A percentile compares a stretch with the other conserved stretches of the same genome.
phyloP scores from a whole-genome alignment of 1,140 invertebrate species.

The Branchinecta lindahli region DNA sequence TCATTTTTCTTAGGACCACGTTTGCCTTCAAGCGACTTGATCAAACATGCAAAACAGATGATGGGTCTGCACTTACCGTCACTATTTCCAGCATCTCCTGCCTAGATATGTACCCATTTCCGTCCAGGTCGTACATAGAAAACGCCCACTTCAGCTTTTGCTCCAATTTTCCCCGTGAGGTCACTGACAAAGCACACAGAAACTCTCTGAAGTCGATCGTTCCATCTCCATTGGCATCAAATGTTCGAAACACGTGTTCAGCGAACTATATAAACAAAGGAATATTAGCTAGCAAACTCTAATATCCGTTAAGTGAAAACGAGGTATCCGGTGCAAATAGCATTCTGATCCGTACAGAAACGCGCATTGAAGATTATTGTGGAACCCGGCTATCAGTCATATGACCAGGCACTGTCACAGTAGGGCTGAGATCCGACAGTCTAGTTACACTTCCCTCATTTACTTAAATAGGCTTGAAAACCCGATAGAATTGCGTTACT shows the following conservation, averaged over 20 bases:
- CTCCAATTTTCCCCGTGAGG: conserved; percentile 85
- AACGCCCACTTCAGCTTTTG: conserved; percentile 97
- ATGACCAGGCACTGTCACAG: too few relatives aligned
- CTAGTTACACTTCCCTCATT: too few relatives aligned
- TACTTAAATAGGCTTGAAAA: too few relatives aligned
- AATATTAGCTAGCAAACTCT: conserved; percentile 10
- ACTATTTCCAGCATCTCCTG: conserved; percentile 95
- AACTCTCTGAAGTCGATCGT: conserved; percentile 92
- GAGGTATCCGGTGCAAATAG: too few relatives aligned
- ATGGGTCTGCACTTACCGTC: conserved; percentile 47
- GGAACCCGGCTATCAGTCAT: too few relatives aligned
- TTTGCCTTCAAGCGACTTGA: too few relatives aligned
- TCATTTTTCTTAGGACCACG: too few relatives aligned
- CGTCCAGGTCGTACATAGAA: conserved; percentile 90
- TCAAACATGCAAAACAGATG: not conserved
- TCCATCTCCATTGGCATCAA: conserved; percentile 92
- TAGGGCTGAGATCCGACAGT: too few relatives aligned
- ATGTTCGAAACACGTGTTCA: conserved; percentile 94
- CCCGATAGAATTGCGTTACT: too few relatives aligned
- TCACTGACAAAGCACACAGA: conserved; percentile 84
- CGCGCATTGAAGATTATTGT: too few relatives aligned
- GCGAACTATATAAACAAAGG: conserved; percentile 52
- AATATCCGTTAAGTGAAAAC: not conserved
- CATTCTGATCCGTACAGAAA: too few relatives aligned
- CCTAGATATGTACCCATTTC: conserved; percentile 82